phyloP scores from a whole-genome alignment of 2,113 vertebrate species.

The Theristicus caerulescens region DNA sequence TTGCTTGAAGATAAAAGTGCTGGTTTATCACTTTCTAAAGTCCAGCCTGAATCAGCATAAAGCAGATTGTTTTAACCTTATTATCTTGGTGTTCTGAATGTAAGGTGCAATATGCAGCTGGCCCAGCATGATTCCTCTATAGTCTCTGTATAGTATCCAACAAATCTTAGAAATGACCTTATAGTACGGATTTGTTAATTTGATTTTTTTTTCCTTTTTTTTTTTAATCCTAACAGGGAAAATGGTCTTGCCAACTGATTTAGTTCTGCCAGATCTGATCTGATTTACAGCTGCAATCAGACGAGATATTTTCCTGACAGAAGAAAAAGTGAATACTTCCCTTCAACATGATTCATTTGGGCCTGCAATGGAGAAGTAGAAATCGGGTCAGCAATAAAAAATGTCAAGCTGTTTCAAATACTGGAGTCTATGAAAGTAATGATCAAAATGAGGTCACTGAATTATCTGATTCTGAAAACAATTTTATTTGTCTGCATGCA shows the following conservation, averaged over 20 bases:
- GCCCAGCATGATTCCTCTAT: neutral
- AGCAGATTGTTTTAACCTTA: neutral
- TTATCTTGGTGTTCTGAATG: neutral
- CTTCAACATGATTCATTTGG: neutral
- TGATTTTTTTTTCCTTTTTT: neutral
- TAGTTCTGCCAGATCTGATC: neutral
- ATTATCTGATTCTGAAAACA: constrained; percentile 15
- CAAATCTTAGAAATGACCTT: neutral
- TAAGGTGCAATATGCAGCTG: neutral
- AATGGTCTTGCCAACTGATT: neutral
- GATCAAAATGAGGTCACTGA: constrained; percentile 37
- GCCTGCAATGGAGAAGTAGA: neutral
- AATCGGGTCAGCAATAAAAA: constrained; percentile 31
- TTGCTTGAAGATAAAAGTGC: neutral
- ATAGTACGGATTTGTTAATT: neutral
- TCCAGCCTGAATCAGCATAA: neutral
- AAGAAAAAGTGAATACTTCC: neutral
- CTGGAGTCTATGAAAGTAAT: neutral
- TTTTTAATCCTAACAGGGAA: neutral
- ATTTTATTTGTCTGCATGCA: neutral
- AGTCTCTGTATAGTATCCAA: neutral
- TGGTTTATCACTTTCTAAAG: neutral
- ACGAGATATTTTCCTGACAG: neutral
- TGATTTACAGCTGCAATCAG: neutral
- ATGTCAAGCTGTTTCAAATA: constrained; percentile 23